phyloP scores from a whole-genome alignment of 2,113 vertebrate species.

The Bothrops jararaca region DNA sequence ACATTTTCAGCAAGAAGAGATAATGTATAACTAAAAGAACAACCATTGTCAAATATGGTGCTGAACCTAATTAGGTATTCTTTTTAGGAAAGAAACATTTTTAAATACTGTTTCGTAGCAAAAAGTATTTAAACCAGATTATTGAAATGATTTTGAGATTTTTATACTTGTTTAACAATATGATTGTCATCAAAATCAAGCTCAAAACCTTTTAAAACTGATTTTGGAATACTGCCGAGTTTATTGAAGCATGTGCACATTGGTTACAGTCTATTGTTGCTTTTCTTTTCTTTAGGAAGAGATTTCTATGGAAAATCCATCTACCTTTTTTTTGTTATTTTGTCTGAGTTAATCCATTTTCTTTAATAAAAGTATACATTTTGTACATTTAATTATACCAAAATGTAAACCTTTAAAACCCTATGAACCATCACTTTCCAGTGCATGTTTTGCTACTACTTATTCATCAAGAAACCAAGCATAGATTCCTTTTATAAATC shows the following conservation, averaged over 20 bases:
- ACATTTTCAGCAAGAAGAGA: not conserved
- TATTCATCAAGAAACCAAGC: not conserved
- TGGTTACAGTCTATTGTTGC: not conserved
- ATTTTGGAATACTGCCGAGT: not conserved
- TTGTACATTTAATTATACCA: not conserved
- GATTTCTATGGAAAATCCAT: not conserved
- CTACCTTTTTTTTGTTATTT: not conserved
- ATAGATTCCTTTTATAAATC: too few relatives aligned
- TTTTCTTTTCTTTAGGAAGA: not conserved
- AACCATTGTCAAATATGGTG: not conserved
- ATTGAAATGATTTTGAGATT: slow-evolving; percentile 7
- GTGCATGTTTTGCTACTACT: not conserved
- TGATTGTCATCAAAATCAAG: not conserved
- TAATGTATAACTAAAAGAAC: not conserved
- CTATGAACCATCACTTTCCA: not conserved
- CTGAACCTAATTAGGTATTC: not conserved
- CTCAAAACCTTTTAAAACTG: not conserved
- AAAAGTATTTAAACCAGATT: not conserved
- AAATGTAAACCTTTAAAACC: not conserved
- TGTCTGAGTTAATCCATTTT: not conserved
- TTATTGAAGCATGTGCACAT: not conserved
- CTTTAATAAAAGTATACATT: not conserved
- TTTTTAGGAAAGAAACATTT: not conserved
- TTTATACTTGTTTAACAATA: not conserved
- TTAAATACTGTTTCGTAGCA: not conserved